Conservation (phyloP, 2,113 vertebrate species). For the Vulpes ferrilata region DNA sequence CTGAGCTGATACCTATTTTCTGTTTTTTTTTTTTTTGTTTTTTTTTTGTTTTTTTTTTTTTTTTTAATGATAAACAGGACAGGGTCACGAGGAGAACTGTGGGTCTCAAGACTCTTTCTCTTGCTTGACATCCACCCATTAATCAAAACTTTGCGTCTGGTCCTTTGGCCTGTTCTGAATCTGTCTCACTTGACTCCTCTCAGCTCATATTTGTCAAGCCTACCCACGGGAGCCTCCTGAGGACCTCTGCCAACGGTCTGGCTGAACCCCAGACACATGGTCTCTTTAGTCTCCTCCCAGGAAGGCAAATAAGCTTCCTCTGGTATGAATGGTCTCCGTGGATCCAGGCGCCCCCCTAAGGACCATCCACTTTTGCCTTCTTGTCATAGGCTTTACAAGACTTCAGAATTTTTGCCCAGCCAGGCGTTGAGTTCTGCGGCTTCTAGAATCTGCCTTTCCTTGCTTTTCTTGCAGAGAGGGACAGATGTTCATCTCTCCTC, state of each 20-base stretch:
- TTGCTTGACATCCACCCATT: no score
- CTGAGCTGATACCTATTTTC: not conserved
- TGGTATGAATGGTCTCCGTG: not conserved
- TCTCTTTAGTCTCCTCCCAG: not conserved
- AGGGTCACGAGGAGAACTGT: not conserved
- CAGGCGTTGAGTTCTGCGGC: not conserved
- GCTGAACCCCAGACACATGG: no score
- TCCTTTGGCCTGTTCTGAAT: not conserved
- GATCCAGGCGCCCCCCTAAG: not conserved
- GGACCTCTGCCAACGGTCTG: not conserved
- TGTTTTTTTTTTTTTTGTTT: not conserved
- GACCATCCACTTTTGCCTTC: not conserved
- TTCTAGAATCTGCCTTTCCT: no score
- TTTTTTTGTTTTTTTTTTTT: no score
- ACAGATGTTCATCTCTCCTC: not conserved
- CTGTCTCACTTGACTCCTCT: rapidly evolving
- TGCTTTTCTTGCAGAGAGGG: not conserved
- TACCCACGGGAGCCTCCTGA: rapidly evolving
- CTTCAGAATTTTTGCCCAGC: not conserved
- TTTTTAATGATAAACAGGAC: not conserved
- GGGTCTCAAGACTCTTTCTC: not conserved
- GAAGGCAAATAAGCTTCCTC: not conserved
- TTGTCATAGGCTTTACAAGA: not conserved
- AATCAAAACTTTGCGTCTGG: not conserved
- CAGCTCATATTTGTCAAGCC: not conserved